A percentile compares a stretch with the other conserved stretches of the same genome.
phyloP scores from a whole-genome alignment of 2,797 vertebrate genomes.

The Columba guinea region DNA sequence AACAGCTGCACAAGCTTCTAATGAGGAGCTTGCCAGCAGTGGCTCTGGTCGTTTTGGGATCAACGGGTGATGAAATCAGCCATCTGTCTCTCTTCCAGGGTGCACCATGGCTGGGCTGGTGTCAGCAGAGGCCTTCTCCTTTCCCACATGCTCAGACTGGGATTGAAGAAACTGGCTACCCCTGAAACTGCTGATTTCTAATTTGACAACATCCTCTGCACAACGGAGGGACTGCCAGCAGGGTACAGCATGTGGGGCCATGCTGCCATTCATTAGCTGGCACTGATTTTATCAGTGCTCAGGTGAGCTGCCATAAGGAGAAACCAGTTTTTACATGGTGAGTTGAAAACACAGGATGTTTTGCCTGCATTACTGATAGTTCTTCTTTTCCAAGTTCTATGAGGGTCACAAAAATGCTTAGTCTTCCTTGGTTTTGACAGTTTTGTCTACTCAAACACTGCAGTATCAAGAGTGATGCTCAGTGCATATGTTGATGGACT shows the following conservation, averaged over 20 bases:
- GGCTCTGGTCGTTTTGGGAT: not conserved
- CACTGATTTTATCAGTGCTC: not conserved
- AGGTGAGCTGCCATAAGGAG: not conserved
- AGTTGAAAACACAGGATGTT: not conserved
- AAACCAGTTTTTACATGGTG: accelerated
- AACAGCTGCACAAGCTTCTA: not conserved
- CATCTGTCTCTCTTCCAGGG: not conserved
- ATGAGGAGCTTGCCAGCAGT: not conserved
- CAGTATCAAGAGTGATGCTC: not conserved
- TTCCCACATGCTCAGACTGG: not conserved
- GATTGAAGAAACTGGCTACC: not conserved
- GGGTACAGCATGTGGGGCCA: not conserved
- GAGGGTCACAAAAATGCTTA: not conserved
- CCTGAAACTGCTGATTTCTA: not conserved
- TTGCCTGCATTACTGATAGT: not conserved
- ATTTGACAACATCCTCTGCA: not conserved
- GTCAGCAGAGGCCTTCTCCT: not conserved
- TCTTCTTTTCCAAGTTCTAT: not conserved
- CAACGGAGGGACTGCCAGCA: not conserved
- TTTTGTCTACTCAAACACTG: not conserved
- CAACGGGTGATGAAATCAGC: not conserved
- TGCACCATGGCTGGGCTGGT: accelerated
- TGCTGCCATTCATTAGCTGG: not conserved
- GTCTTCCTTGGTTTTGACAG: not conserved
- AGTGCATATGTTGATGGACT: not conserved